Base-by-base conservation (phyloP, 2,113 vertebrate species). In the Neopipo cinnamomea region DNA sequence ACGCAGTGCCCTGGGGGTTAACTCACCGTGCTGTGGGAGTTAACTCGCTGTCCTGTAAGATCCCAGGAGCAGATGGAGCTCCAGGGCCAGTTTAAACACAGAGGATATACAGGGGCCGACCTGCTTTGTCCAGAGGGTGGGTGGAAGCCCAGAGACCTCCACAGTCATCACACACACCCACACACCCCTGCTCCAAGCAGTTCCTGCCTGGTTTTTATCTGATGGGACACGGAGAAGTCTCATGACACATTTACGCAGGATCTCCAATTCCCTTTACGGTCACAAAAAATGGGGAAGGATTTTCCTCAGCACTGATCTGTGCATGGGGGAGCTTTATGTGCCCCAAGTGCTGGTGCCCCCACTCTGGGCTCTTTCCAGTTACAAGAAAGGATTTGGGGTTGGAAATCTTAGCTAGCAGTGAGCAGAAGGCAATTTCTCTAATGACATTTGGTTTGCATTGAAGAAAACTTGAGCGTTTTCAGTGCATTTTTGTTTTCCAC, bases 51-150 rank as follows among this genome's bases (percentile, higher is more conserved):
- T 41, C 37, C 37, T 30, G 62, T 21, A 4, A 18, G 68, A 9
- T 19, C 16, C 14, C 52, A 24, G n/a, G 42, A 74, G 63, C 59
- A 75, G 53, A 91, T 52, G 39, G 12, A 11, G 53, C 52, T 68
- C 67, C 30, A 4, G 7, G 14, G 33, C 9, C 52, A 17, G 46
- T 21, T 35, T 3, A 65, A 65, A 70, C 79, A 35, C 15, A 3
- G 8, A 2, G 4, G n/a, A 8, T 56, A 31, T 6, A 6, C 42
- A 8, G 31, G 56, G 23, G 8, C 46, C 5, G 4, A 18, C 24
- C 16, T 0, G 1, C 47, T 37, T 33, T 53, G 9, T 12, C 55
- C 14, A 1, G 9, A 30, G 41, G n/a, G 37, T 7, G 35, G 9
- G 78, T 27, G 12, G 49, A 41, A 77, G 37, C 31, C 37, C 47